Base-by-base conservation (phyloP, 2,797 vertebrate genomes). In the Steatocranus sp. region DNA sequence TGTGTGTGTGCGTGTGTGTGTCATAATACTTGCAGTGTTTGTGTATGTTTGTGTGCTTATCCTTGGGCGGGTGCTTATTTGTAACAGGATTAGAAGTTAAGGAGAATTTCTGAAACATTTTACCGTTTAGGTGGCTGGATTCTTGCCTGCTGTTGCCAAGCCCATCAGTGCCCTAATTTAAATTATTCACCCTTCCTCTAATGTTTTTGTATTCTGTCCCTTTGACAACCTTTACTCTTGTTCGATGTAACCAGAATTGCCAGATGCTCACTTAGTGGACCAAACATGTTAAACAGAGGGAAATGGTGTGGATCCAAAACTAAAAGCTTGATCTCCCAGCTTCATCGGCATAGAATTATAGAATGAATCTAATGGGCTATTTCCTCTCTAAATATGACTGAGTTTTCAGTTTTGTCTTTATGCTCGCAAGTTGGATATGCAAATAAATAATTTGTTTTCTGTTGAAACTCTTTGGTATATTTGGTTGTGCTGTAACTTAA, bases 61-160 rank as follows among this genome's bases (percentile, higher is more conserved):
- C 61, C 79, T 83, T 88, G 43, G 7, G 27, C 2, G 4, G 49
- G 58, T 78, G 78, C 87, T 83, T 82, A 48, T 84, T 80, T 82
- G 66, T 89, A 86, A 89, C 77, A 83, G 81, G 89, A 89, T 91
- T 91, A 87, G 77, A 92, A 81, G 89, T 78, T 48, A 86, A 51
- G 70, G 36, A 89, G 75, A 68, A 82, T 79, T 83, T 92, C 58
- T 89, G 48, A 89, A 82, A 86, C 43, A n/a, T 90, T 85, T 84
- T 9, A 79, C 79, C 56, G 17, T 83, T 85, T 50, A 84, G 78
- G 83, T 82, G 84, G 86, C 50, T 84, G 76, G 76, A 79, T 86
- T 85, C 66, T 51, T 38, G 8, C 83, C 80, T 83, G 85, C 56
- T 81, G 27, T 14, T 38, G 66, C 80, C 54, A 78, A 75, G 50